Base-by-base conservation (phyloP, 2,888 invertebrate species). In the Melieria picta region DNA sequence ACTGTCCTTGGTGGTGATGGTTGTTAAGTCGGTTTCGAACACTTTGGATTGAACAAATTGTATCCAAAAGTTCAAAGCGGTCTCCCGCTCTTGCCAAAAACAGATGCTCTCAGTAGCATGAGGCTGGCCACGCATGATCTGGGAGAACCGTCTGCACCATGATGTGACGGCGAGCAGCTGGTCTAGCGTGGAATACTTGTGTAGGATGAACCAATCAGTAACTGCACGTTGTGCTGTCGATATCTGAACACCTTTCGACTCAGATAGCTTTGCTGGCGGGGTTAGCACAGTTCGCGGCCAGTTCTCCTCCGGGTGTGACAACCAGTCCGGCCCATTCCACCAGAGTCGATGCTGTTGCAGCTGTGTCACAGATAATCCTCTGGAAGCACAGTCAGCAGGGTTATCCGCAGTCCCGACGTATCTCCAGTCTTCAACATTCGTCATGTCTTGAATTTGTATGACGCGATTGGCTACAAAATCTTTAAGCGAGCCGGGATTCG, bases 51-150 rank as follows among this genome's bases (percentile, higher is more conserved):
- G 66, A 46, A 71, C 60, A 55, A 47, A 66, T 57, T 57, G 63
- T 63, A 58, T 63, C 47, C 63, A 68, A 46, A 64, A 68, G 4
- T 52, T 72, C 45, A 68, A 43, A 7, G 68, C 72, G 7, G 46
- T 57, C 43, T 30, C 67, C 64, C 60, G 7, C 13, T 72, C 67
- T 6, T 43, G 60, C 42, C 55, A 16, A 7, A 65, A 56, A n/a
- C 55, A 46, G 9, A 56, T 50, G 7, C 60, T 43, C 10, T 63
- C 47, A 10, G n/a, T 30, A 5, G n/a, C 5, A n/a, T 30, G 10
- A 7, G 11, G 30, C 30, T 9, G 30, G 9, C 9, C 13, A 13
- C 16, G 55, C 10, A 7, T 11, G 11, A 42, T 52, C 10, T 50
- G 45, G 11, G 58, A 46, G 16, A 68, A 72, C 30, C 67, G 66